Evolutionary conservation across 1,140 invertebrate species (phyloP).

Genomic region (Listronotus oregonensis): DNA sequence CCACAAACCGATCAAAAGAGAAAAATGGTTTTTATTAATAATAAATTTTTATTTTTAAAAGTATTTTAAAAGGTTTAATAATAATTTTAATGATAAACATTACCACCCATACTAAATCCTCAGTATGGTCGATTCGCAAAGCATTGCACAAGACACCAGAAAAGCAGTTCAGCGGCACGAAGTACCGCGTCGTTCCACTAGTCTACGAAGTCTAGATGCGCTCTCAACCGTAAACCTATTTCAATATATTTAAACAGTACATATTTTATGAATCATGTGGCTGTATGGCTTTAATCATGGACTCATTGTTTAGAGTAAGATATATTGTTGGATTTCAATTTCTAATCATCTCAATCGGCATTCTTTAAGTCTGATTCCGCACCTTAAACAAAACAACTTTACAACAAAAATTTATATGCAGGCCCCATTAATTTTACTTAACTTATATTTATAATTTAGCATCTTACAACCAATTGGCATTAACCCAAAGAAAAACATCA

Average conservation of each 20-base stretch:
- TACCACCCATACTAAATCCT: not conserved
- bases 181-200: conserved; percentile 17
- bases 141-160: conserved; percentile 23
- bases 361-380: not conserved
- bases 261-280: conserved; percentile 29
- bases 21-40: too few species aligned
- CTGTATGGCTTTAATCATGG: conserved; percentile 24
- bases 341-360: conserved; percentile 1
- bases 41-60: too few species aligned
- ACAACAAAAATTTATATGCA: too few species aligned
- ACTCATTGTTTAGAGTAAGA: conserved; percentile 9
- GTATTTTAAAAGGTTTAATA: too few species aligned
- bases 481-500: too few species aligned
- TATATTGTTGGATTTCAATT: not conserved
- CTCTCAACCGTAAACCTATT: conserved; percentile 37
- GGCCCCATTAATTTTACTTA: too few species aligned
- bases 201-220: conserved; percentile 33
- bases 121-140: conserved; percentile 16
- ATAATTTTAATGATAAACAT: too few species aligned
- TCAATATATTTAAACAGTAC: conserved; percentile 20
- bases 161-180: conserved; percentile 24
- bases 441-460: too few species aligned
- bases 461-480: too few species aligned
- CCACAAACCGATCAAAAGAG: too few species aligned
- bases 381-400: too few species aligned